A percentile compares a stretch with the other conserved stretches of the same genome.
These are phyloP conservation scores for Cyprinodon brontotheroides DNA, from an alignment of 2,113 vertebrate genomes.

Conservation along the genomic window DNA sequence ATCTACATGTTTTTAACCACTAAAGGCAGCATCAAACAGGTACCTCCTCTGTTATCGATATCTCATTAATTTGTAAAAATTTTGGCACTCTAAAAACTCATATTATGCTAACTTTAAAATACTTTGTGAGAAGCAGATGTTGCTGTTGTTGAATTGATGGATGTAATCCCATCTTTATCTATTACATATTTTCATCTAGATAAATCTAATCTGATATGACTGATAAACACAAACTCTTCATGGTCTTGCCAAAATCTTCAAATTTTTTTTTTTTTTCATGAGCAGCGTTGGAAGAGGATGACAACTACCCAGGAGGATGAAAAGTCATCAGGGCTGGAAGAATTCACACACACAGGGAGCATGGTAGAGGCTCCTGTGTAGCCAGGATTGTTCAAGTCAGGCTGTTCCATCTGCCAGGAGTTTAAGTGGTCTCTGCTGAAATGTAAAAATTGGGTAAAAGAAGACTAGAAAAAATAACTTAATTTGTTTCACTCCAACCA, in stretches of 20 bases:
- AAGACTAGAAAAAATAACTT: constrained; percentile 12
- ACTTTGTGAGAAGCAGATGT: not conserved
- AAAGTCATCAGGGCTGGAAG: constrained; percentile 68
- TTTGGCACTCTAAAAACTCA: no score
- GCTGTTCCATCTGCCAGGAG: constrained; percentile 26
- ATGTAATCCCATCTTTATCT: not conserved
- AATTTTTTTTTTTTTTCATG: constrained; percentile 26
- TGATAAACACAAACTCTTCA: not conserved
- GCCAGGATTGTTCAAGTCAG: constrained; percentile 37
- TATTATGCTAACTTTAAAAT: no score
- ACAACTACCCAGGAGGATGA: constrained; percentile 75
- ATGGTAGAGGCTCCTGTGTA: constrained; percentile 75
- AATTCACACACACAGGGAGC: constrained; percentile 74
- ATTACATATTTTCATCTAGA: not conserved
- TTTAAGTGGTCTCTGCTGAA: constrained; percentile 5
- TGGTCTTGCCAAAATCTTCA: constrained; percentile 5
- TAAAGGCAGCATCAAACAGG: constrained; percentile 77
- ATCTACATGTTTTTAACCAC: constrained; percentile 84
- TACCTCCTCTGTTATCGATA: constrained; percentile 6
- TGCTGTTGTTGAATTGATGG: not conserved
- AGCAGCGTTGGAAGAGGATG: constrained; percentile 86
- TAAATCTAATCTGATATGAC: not conserved
- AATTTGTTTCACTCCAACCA: not conserved
- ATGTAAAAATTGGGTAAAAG: constrained; percentile 26
- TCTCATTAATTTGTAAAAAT: not conserved